Percentiles rank a stretch among this genome's conserved stretches.
These are phyloP conservation scores for Etheostoma spectabile DNA, from an alignment of 2,113 vertebrate genomes.

Conservation along the genomic window DNA sequence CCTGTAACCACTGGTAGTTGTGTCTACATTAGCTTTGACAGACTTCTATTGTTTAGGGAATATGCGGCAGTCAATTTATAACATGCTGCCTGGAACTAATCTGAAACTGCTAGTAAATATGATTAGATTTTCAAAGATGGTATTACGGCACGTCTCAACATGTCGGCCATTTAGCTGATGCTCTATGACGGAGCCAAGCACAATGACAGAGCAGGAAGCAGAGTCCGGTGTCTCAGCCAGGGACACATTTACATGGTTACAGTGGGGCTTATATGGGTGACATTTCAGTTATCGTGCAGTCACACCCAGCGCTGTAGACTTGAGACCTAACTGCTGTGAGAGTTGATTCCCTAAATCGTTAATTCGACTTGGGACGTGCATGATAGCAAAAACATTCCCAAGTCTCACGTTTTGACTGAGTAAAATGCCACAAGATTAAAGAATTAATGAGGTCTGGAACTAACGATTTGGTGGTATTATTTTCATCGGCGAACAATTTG, in stretches of 20 bases:
- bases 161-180: conserved; percentile 35
- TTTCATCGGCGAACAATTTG: background rate
- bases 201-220: conserved; percentile 40
- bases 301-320: background rate
- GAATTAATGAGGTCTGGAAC: background rate
- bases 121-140: conserved; percentile 53
- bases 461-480: background rate
- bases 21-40: conserved; percentile 28
- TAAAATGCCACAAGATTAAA: background rate
- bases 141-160: conserved; percentile 45
- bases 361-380: background rate
- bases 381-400: background rate
- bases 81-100: conserved; percentile 43
- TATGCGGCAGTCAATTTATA: conserved; percentile 42
- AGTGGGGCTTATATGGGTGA: background rate
- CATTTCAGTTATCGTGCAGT: conserved; percentile 14
- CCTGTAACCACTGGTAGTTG: background rate
- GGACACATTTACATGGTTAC: background rate
- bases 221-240: background rate
- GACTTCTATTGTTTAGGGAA: conserved; percentile 55
- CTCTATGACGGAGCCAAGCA: conserved; percentile 39
- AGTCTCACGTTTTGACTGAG: background rate
- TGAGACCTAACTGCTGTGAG: background rate
- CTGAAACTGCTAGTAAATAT: conserved; percentile 50
- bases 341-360: background rate